Evolutionary conservation across 2,113 vertebrate species (phyloP).

Genomic region (Epinephelus cyanopodus): DNA sequence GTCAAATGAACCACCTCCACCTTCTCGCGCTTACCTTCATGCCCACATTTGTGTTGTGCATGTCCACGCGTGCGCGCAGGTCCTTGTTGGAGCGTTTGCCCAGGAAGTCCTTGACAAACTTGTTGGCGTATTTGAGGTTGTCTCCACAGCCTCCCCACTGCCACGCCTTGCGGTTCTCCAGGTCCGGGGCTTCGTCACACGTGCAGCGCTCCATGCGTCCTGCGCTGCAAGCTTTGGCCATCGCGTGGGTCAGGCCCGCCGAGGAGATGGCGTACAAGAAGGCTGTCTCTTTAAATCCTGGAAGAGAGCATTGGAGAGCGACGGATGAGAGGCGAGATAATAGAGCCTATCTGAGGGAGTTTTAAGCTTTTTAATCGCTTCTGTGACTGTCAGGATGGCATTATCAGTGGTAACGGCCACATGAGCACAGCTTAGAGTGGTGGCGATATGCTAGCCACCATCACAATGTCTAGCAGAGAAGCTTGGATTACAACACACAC

Average conservation of each 20-base stretch:
- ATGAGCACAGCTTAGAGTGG: too few relatives aligned
- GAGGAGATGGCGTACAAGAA: constrained; percentile 98
- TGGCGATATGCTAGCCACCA: too few relatives aligned
- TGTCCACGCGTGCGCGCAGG: constrained; percentile 94
- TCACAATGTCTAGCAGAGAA: too few relatives aligned
- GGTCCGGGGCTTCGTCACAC: constrained; percentile 95
- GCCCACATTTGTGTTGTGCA: constrained; percentile 98
- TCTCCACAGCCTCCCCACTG: constrained; percentile 99
- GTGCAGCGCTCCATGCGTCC: constrained; percentile 99
- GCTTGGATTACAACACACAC: too few relatives aligned
- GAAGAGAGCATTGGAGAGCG: not conserved
- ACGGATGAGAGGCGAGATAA: not conserved
- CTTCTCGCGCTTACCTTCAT: constrained; percentile 89
- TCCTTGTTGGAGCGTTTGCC: constrained; percentile 97
- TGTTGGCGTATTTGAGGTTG: constrained; percentile 99
- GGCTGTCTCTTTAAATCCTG: constrained; percentile 98
- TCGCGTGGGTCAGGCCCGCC: constrained; percentile 93
- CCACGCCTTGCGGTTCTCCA: constrained; percentile 98
- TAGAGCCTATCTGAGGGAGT: too few relatives aligned
- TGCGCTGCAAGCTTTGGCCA: constrained; percentile 97
- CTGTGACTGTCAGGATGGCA: too few relatives aligned
- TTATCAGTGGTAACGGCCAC: too few relatives aligned
- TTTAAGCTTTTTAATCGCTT: not conserved
- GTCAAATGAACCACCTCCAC: not conserved
- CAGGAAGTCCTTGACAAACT: constrained; percentile 98